Conservation (phyloP, 2,888 invertebrate species). For the Rotaria macrura region DNA sequence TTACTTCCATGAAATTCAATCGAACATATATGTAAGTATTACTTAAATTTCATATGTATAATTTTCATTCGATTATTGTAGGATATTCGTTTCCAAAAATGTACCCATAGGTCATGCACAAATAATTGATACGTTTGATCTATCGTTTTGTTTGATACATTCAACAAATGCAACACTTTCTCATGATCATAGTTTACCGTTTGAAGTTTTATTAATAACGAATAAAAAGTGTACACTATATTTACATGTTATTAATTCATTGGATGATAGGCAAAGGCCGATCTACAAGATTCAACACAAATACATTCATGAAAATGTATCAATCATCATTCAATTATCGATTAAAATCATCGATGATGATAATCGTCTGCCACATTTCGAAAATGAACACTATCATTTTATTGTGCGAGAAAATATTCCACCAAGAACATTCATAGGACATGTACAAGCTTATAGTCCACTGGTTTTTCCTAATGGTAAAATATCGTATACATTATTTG, state of each 20-base stretch:
- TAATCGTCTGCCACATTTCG: neutral
- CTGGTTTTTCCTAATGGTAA: neutral
- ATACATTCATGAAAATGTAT: neutral
- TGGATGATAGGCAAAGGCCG: neutral
- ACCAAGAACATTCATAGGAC: neutral
- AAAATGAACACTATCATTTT: neutral
- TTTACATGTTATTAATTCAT: neutral
- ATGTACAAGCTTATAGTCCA: neutral
- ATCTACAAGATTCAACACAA: neutral
- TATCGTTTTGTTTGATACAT: neutral
- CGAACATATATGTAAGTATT: constrained; percentile 8
- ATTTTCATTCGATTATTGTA: neutral
- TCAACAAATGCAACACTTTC: neutral
- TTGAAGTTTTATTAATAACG: neutral
- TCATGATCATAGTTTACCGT: neutral
- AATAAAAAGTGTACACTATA: neutral
- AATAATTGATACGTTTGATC: neutral
- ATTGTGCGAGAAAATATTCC: neutral
- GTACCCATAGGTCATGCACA: neutral
- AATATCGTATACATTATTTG: neutral
- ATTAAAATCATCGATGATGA: neutral
- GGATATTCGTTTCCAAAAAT: neutral
- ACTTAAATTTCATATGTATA: neutral
- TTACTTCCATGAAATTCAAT: neutral
- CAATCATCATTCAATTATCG: neutral